phyloP scores from a whole-genome alignment of 64 coral and sea anemone species.

The Orbicella faveolata region DNA sequence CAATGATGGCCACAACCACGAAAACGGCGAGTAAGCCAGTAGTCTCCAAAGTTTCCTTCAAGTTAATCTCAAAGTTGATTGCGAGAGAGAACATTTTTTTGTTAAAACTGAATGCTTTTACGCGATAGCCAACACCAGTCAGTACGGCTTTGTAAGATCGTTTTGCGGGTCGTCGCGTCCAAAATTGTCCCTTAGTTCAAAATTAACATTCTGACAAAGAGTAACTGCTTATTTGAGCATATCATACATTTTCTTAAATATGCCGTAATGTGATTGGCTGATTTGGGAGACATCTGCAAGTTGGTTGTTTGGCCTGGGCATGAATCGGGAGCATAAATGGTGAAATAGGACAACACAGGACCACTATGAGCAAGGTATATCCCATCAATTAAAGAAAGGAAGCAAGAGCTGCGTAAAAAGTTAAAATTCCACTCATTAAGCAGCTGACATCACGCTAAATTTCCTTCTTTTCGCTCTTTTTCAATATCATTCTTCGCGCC shows the following conservation, averaged over 20 bases:
- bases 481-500: background rate
- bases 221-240: background rate
- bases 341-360: background rate
- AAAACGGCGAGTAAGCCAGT: background rate
- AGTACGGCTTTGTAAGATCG: no score
- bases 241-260: background rate
- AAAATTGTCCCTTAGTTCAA: no score
- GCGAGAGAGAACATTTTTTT: background rate
- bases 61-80: background rate
- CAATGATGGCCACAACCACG: background rate
- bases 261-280: conserved; percentile 10
- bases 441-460: background rate
- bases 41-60: background rate
- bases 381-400: no score
- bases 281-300: background rate
- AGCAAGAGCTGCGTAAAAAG: background rate
- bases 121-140: no score
- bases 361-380: background rate
- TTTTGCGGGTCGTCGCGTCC: no score
- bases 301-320: background rate
- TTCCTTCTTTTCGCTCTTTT: background rate
- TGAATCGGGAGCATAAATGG: background rate
- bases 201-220: background rate
- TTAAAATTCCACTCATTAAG: background rate
- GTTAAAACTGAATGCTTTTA: no score